Conservation (phyloP, 2,888 invertebrate genomes). For the Andrena flavipes region DNA sequence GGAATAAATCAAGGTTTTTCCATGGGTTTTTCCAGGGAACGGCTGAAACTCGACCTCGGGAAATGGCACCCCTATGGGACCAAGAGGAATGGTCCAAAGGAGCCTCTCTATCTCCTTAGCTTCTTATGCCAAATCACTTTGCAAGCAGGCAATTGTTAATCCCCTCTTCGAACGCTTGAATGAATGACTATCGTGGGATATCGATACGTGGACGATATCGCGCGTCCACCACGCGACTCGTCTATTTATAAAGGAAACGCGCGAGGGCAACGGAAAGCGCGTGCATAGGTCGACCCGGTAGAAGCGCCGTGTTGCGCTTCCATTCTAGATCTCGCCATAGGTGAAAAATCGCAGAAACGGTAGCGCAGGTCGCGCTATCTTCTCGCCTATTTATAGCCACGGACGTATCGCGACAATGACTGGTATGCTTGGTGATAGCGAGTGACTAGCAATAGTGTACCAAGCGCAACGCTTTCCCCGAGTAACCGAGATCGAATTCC, state of each 20-base stretch:
- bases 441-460: not conserved
- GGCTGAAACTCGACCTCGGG: not conserved
- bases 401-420: slow-evolving; percentile 32
- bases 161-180: no score
- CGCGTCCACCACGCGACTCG: slow-evolving; percentile 39
- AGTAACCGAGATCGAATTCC: slow-evolving; percentile 4
- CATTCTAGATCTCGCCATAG: not conserved
- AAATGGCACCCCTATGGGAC: not conserved
- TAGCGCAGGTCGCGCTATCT: slow-evolving; percentile 25
- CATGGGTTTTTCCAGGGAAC: no score
- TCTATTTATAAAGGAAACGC: slow-evolving; percentile 59
- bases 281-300: slow-evolving; percentile 6
- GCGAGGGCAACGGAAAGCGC: slow-evolving; percentile 37
- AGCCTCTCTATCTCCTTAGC: not conserved
- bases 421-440: slow-evolving; percentile 45
- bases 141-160: no score
- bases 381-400: slow-evolving; percentile 40
- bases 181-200: slow-evolving; percentile 24
- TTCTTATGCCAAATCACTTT: not conserved
- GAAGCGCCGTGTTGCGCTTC: no score
- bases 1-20: slow-evolving; percentile 12
- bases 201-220: slow-evolving; percentile 52
- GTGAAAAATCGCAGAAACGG: slow-evolving; percentile 17
- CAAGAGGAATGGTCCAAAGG: not conserved
- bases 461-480: not conserved